Evolutionary conservation across 2,113 vertebrate species (phyloP).

Genomic region (Sorex fumeus): DNA sequence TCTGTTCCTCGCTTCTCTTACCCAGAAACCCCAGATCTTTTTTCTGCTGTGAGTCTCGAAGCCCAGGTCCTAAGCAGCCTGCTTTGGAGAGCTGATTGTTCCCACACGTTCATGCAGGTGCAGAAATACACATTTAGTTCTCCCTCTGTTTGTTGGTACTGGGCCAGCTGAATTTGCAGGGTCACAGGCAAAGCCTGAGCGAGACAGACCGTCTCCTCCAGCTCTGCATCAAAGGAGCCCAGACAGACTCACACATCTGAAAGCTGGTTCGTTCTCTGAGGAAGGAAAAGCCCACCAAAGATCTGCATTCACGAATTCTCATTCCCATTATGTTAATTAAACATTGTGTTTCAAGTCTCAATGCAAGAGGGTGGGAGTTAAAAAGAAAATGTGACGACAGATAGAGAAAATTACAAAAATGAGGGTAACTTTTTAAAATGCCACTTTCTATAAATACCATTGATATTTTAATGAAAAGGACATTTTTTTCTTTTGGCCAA

Average conservation of each 20-base stretch:
- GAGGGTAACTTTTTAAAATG: conserved; percentile 18
- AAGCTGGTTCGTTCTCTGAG: neutral
- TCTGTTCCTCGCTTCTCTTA: neutral
- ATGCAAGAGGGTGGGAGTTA: neutral
- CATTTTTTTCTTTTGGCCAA: conserved; percentile 8
- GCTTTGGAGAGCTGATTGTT: neutral
- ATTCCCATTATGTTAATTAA: conserved; percentile 28
- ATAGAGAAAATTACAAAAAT: conserved; percentile 46
- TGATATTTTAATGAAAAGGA: conserved; percentile 61
- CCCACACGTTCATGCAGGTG: fast-evolving
- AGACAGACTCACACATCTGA: neutral
- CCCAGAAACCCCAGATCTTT: neutral
- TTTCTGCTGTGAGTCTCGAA: neutral
- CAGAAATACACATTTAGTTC: neutral
- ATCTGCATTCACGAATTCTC: neutral
- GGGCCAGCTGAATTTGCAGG: neutral
- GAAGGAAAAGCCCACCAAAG: conserved; percentile 2
- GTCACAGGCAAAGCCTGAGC: neutral
- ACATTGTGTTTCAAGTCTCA: conserved; percentile 46
- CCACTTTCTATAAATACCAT: neutral
- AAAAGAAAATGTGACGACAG: neutral
- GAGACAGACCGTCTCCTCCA: neutral
- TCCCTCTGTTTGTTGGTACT: neutral
- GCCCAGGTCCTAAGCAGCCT: neutral
- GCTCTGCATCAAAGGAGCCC: neutral